phyloP scores from a whole-genome alignment of 2,113 vertebrate species.

The Corythornis vintsioides region DNA sequence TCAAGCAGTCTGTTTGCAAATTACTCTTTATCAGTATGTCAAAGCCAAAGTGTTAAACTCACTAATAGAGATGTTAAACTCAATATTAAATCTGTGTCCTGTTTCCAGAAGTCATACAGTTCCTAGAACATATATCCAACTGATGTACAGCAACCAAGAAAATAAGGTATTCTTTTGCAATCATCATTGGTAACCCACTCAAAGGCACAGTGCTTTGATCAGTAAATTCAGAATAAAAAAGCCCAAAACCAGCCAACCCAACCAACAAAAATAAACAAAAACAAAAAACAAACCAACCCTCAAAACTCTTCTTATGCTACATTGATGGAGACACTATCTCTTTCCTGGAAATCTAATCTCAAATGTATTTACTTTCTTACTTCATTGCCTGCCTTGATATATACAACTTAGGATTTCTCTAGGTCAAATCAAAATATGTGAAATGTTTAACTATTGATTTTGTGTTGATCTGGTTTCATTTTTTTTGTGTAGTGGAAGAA shows the following conservation, averaged over 20 bases:
- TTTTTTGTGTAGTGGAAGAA: background rate
- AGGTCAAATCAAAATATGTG: background rate
- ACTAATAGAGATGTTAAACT: background rate
- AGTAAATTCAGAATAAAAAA: background rate
- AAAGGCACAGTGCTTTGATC: background rate
- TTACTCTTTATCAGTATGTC: background rate
- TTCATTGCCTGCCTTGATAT: background rate
- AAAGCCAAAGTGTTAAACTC: background rate
- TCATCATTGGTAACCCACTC: background rate
- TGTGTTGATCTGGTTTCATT: background rate
- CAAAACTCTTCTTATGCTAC: background rate
- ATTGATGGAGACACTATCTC: background rate
- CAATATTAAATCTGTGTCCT: background rate
- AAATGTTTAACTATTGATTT: background rate
- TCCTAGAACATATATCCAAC: background rate
- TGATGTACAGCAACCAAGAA: background rate
- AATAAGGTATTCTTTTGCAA: rapidly evolving
- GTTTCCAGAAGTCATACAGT: background rate
- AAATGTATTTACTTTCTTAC: background rate
- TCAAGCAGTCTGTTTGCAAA: background rate
- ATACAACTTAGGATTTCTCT: background rate
- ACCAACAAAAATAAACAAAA: background rate
- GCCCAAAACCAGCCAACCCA: background rate
- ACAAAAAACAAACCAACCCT: background rate
- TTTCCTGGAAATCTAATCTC: background rate